Evolutionary conservation across 2,888 invertebrate genomes (phyloP), one percentile per base, ranked within the genome.

Genomic region (Automeris io): DNA sequence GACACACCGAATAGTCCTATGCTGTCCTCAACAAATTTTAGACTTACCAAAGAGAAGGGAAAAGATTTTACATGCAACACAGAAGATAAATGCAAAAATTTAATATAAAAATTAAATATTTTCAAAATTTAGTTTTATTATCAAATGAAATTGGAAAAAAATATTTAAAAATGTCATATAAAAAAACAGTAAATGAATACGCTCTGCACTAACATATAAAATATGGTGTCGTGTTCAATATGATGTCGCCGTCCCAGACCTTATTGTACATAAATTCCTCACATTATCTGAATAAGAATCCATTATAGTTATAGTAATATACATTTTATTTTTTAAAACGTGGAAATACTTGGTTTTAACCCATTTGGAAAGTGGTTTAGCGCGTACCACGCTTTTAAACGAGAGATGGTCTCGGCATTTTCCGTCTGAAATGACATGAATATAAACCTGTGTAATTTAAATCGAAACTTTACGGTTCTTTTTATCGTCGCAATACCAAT

Each of bases 391-490:
- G 51, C 48, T 56, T 47, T 45, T 47, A 52, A 60, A 41, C 47
- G 51, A 42, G 45, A 47, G 57, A 65, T 56, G 53, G 51, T 53
- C 50, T 56, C 26, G 16, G 9, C 26, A 16, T 29, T 34, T 26
- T 19, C 40, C 46, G 40, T 49, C 57, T 60, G 59, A 67, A 72
- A 65, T 50, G 61, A 57, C 53, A 61, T 51, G 55, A 63, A 61
- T 51, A 56, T 61, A 57, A 64, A 58, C 60, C 54, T 55, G 56
- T 43, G 46, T 54, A 65, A 73, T 66, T 81, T 75, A 79, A 78
- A 71, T 68, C 54, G 68, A 61, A 59, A 68, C 55, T 80, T 82
- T 83, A 83, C 68, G 70, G 62, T 57, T 63, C 53, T 70, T 61
- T 71, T 76, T 78, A 78, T 76, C 62, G 67, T 57, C 55, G 53